Conservation (phyloP, 2,888 invertebrate species). For the Thecocarcelia acutangulata region DNA sequence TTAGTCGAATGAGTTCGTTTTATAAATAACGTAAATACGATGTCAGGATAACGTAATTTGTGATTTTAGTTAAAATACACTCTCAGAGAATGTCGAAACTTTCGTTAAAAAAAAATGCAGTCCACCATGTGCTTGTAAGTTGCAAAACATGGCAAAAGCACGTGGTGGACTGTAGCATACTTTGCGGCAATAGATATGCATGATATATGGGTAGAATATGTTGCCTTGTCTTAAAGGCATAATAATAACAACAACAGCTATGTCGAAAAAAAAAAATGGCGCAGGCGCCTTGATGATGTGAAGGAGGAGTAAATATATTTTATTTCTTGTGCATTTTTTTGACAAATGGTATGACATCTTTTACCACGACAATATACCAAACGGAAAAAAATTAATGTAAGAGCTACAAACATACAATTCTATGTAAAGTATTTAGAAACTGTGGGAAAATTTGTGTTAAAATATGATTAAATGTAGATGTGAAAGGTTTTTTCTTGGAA, state of each 20-base stretch:
- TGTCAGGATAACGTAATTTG: constrained; percentile 44
- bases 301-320: constrained; percentile 78
- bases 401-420: not conserved
- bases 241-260: constrained; percentile 22
- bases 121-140: constrained; percentile 77
- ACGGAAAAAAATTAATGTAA: constrained; percentile 7
- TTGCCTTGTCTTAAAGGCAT: constrained; percentile 44
- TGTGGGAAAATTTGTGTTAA: too few relatives aligned
- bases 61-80: not conserved
- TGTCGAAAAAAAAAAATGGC: constrained; percentile 30
- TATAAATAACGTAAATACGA: constrained; percentile 44
- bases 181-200: constrained; percentile 30
- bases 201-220: constrained; percentile 54
- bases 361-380: constrained; percentile 67
- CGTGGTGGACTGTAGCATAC: constrained; percentile 76
- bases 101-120: constrained; percentile 9
- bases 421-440: not conserved
- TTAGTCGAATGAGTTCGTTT: constrained; percentile 59
- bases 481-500: too few relatives aligned
- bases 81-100: constrained; percentile 7
- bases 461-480: too few relatives aligned
- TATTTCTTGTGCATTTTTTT: constrained; percentile 72
- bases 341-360: constrained; percentile 81
- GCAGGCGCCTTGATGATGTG: constrained; percentile 75
- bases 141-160: constrained; percentile 66